phyloP scores from a whole-genome alignment of 2,797 vertebrate species.

The Syndactyla subalaris region DNA sequence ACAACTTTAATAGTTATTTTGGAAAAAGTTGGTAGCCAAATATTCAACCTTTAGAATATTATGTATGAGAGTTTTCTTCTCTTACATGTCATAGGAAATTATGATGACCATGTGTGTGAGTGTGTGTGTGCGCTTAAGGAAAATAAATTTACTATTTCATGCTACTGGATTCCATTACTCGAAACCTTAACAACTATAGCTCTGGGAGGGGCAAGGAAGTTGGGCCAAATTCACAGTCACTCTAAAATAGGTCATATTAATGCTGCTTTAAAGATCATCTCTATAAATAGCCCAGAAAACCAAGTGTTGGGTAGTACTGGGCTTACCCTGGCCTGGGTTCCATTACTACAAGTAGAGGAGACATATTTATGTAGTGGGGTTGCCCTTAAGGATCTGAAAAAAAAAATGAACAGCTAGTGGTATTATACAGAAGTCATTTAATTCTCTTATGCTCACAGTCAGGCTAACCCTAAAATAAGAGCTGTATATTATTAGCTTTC shows the following conservation, averaged over 20 bases:
- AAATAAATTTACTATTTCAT: constrained; percentile 50
- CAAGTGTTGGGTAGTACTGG: constrained; percentile 7
- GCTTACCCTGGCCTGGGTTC: constrained; percentile 7
- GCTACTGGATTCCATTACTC: constrained; percentile 48
- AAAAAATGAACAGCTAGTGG: background rate
- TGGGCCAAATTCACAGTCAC: constrained; percentile 27
- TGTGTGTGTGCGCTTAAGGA: background rate
- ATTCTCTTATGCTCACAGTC: background rate
- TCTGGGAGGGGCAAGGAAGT: constrained; percentile 1
- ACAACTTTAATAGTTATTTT: constrained; percentile 67
- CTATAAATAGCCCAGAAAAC: constrained; percentile 34
- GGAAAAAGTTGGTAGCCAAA: constrained; percentile 65
- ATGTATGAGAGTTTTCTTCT: constrained; percentile 56
- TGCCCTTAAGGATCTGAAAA: constrained; percentile 15
- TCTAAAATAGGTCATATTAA: constrained; percentile 44
- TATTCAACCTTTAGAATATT: constrained; percentile 67
- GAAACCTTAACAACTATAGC: constrained; percentile 35
- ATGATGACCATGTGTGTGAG: background rate
- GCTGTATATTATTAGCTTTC: background rate
- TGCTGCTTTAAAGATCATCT: constrained; percentile 39
- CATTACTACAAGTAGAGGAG: constrained; percentile 3
- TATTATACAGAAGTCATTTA: background rate
- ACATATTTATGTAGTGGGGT: constrained; percentile 17
- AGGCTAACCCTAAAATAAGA: background rate
- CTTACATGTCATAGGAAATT: constrained; percentile 70